Percentiles rank a stretch among this genome's conserved stretches.
Evolutionary conservation across 2,888 invertebrate species (phyloP).

Genomic region (Rotaria macrura): DNA sequence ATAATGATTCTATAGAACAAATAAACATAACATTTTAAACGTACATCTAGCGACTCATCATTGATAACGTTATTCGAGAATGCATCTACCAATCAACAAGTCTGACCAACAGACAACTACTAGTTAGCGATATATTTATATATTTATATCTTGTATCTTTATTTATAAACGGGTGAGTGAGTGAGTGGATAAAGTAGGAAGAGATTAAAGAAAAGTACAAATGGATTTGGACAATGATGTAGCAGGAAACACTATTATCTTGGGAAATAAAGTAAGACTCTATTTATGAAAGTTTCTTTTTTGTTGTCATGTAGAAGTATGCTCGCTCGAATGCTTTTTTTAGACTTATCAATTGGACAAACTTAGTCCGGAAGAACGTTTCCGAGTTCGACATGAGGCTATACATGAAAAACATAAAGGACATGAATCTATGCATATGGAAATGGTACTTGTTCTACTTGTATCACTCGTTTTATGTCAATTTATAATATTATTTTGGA

Average conservation of each 20-base stretch:
- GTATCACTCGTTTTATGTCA: conserved; percentile 77
- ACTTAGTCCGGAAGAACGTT: conserved; percentile 28
- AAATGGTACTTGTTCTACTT: conserved; percentile 86
- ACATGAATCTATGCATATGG: conserved; percentile 94
- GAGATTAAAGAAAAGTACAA: not conserved
- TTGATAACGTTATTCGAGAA: not conserved
- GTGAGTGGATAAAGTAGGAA: too few species aligned
- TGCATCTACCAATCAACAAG: not conserved
- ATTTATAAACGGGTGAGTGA: too few species aligned
- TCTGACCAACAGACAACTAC: too few species aligned
- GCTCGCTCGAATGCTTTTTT: not conserved
- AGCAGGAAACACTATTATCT: not conserved
- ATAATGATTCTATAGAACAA: not conserved
- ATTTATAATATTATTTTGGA: conserved; percentile 84
- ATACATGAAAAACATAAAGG: conserved; percentile 59
- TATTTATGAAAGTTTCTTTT: not conserved
- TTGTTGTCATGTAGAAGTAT: too few species aligned
- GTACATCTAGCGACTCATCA: too few species aligned
- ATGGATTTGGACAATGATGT: not conserved
- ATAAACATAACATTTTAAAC: not conserved
- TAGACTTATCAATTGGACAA: conserved; percentile 28
- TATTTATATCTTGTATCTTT: too few species aligned
- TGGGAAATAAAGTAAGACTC: not conserved
- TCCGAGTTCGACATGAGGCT: conserved; percentile 45
- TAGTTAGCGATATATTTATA: too few species aligned